A percentile compares a stretch with the other conserved stretches of the same genome.
phyloP scores from a whole-genome alignment of 2,113 vertebrate genomes.

The Gnathonemus echidnorhynchus region DNA sequence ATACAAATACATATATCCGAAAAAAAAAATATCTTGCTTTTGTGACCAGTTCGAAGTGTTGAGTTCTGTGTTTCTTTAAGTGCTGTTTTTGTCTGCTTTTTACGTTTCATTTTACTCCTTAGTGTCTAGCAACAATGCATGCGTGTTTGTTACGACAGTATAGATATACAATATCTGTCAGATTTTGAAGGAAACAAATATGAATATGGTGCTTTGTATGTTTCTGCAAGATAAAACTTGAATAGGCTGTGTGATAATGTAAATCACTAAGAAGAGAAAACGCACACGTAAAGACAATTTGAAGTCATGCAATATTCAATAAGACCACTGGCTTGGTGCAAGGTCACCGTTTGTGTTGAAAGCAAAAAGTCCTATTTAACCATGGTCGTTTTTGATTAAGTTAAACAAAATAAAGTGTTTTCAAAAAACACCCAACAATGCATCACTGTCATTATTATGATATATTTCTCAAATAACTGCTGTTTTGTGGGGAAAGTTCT shows the following conservation, averaged over 20 bases:
- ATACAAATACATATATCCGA: background rate
- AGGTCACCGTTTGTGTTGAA: constrained; percentile 20
- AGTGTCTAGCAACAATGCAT: constrained; percentile 56
- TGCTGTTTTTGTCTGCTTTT: constrained; percentile 35
- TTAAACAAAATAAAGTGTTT: constrained; percentile 56
- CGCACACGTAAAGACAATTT: background rate
- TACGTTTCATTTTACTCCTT: constrained; percentile 32
- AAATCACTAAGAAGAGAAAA: constrained; percentile 35
- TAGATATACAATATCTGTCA: constrained; percentile 39
- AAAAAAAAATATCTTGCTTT: constrained; percentile 23
- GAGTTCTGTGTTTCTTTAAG: constrained; percentile 39
- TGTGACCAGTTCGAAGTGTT: constrained; percentile 46
- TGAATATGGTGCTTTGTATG: constrained; percentile 53
- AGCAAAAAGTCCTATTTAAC: constrained; percentile 44
- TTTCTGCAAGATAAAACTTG: constrained; percentile 50
- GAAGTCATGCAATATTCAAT: constrained; percentile 24
- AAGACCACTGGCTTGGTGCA: constrained; percentile 43
- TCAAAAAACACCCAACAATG: constrained; percentile 48
- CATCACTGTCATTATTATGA: background rate
- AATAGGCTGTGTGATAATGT: constrained; percentile 42
- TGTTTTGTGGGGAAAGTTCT: background rate
- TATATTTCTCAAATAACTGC: background rate
- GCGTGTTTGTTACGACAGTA: constrained; percentile 51
- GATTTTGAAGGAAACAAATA: constrained; percentile 43
- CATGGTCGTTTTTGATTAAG: constrained; percentile 49